Percentiles rank a stretch among this genome's conserved stretches.
These are phyloP conservation scores for Hippocampus kuda DNA, from an alignment of 2,797 vertebrate species.

Conservation along the genomic window DNA sequence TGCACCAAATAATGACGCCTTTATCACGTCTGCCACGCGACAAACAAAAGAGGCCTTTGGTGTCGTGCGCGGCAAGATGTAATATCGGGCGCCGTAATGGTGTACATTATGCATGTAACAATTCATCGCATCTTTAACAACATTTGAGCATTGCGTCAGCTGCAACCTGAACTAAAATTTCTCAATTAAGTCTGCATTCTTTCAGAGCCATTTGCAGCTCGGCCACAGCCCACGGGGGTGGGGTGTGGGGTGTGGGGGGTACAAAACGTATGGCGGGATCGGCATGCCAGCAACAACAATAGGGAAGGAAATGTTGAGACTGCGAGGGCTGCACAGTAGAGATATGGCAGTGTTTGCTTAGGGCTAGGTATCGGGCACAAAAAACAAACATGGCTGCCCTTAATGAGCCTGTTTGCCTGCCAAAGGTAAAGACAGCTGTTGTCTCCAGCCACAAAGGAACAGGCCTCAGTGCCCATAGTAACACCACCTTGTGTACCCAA, in stretches of 20 bases:
- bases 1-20: slow-evolving; percentile 56
- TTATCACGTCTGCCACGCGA: slow-evolving; percentile 44
- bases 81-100: slow-evolving; percentile 51
- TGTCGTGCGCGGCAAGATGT: slow-evolving; percentile 51
- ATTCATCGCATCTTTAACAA: slow-evolving; percentile 38
- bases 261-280: slow-evolving; percentile 22
- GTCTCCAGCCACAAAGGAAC: slow-evolving; percentile 61
- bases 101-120: slow-evolving; percentile 43
- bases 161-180: slow-evolving; percentile 44
- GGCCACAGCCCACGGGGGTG: slow-evolving; percentile 21
- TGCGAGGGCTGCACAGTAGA: slow-evolving; percentile 55
- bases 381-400: slow-evolving; percentile 67
- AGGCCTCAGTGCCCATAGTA: slow-evolving; percentile 55
- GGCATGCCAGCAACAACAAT: slow-evolving; percentile 44
- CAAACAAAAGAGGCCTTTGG: slow-evolving; percentile 60
- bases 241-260: too few species aligned
- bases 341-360: slow-evolving; percentile 68
- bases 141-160: slow-evolving; percentile 45
- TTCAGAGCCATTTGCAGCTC: slow-evolving; percentile 49
- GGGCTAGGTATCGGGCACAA: slow-evolving; percentile 68
- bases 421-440: slow-evolving; percentile 74
- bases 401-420: slow-evolving; percentile 72
- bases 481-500: slow-evolving; percentile 54
- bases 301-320: slow-evolving; percentile 64
- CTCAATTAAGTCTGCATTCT: slow-evolving; percentile 63